Base-by-base conservation (phyloP, 1,140 invertebrate species). In the Argopecten irradians region DNA sequence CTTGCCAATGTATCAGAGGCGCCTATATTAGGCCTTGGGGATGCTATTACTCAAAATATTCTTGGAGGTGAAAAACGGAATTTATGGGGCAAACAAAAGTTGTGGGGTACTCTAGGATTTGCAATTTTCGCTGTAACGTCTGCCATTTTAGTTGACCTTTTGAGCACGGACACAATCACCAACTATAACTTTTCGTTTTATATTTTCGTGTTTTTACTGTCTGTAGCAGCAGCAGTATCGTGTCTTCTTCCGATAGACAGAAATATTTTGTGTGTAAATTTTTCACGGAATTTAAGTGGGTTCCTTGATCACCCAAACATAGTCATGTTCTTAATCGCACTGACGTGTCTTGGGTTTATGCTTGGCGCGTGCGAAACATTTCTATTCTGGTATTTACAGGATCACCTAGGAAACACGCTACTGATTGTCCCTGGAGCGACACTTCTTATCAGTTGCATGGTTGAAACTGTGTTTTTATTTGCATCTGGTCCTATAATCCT, bases 361-460 rank as follows among this genome's bases (percentile, higher is more conserved):
- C 98, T 98, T 0, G 98, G 97, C 0, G 94, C 98, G 0, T 96
- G 98, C 22, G 98, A 98, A 98, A 97, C 98, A 88, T 99, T 98
- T 94, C 95, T 98, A 5, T 98, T 98, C 95, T 98, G 97, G 97
- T 96, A 98, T 89, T 96, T 98, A 16, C 96, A 98, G 95, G 97
- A 98, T 93, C 95, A 98, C 86, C 39, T 82, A 86, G 87, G 90
- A 83, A 88, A 89, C 86, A 97, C 97, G 9, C 55, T 71, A n/a
- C 97, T 98, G 95, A 97, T 98, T 0, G 93, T 99, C 1, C 97
- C 99, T 95, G 98, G 98, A 0, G 92, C 98, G 86, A 97, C 97
- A 5, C 97, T 97, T 93, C 97, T 97, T 5, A 96, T 98, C 84
- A 97, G 98, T 94, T 98, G 97, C 91, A 97, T 98, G 92, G 95